phyloP scores from a whole-genome alignment of 2,113 vertebrate genomes.

The Gobio gobio region DNA sequence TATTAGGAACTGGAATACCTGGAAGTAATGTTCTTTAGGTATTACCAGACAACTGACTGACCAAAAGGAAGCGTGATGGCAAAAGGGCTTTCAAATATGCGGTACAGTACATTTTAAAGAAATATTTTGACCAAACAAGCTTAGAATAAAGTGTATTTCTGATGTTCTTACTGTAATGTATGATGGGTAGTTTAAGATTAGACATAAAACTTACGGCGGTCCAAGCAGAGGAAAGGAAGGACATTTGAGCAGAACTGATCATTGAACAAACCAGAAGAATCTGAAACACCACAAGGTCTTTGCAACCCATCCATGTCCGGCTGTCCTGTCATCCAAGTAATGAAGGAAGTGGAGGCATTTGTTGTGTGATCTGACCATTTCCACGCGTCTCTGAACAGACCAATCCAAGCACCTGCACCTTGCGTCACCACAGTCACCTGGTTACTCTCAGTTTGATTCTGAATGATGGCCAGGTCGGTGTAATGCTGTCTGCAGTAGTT shows the following conservation, averaged over 20 bases:
- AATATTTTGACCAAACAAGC: neutral
- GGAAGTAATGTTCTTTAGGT: no score
- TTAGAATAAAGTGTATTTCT: neutral
- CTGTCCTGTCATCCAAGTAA: neutral
- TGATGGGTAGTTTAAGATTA: neutral
- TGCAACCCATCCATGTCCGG: neutral
- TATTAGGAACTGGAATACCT: no score
- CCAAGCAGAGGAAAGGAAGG: conserved; percentile 13
- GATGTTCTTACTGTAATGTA: neutral
- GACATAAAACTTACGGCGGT: neutral
- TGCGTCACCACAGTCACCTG: neutral
- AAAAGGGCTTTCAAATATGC: no score
- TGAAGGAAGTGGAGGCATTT: neutral
- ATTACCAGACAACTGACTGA: no score
- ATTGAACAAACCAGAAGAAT: neutral
- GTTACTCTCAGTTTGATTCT: neutral
- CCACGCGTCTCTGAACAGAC: conserved; percentile 39
- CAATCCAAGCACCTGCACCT: neutral
- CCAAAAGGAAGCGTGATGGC: no score
- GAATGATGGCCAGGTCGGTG: conserved; percentile 31
- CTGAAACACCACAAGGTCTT: conserved; percentile 6
- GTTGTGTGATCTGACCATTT: conserved; percentile 41
- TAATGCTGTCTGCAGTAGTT: neutral
- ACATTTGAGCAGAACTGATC: neutral
- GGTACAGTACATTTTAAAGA: no score